These are phyloP conservation scores for Alviniconcha strummeri DNA, from an alignment of 2,888 invertebrate genomes.

Conservation along the genomic window DNA sequence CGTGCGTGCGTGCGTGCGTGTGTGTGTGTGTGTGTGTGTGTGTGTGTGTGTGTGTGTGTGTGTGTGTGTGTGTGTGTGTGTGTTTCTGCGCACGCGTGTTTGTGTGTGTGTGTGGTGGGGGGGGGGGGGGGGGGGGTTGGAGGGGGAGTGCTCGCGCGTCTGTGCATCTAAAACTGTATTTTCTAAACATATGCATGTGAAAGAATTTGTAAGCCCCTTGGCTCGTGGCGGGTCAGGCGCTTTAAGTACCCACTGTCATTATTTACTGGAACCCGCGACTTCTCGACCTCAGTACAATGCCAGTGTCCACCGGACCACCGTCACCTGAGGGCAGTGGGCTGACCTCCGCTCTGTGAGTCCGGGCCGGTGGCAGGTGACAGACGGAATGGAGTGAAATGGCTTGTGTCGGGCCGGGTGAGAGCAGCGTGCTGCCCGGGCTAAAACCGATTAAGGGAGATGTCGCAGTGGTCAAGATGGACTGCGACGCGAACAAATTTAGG, in stretches of 20 bases:
- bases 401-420: too few relatives aligned
- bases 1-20: constrained; percentile 11
- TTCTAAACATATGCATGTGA: neutral
- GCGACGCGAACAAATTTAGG: too few relatives aligned
- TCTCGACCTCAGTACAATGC: neutral
- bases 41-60: neutral
- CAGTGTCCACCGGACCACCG: neutral
- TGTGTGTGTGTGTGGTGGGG: neutral
- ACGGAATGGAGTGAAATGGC: too few relatives aligned
- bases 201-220: neutral
- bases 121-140: neutral
- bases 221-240: too few relatives aligned
- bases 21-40: constrained; percentile 6
- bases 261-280: neutral
- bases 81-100: neutral
- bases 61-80: constrained; percentile 23
- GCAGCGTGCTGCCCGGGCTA: too few relatives aligned
- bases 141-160: neutral
- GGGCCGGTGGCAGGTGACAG: too few relatives aligned
- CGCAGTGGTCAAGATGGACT: too few relatives aligned
- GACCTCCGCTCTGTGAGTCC: too few relatives aligned
- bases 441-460: too few relatives aligned
- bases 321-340: too few relatives aligned
- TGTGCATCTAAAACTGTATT: neutral
- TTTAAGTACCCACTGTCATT: neutral